Evolutionary conservation across 2,888 invertebrate species (phyloP), one percentile per base, ranked within the genome.

Genomic region (Cerceris ruficornis): DNA sequence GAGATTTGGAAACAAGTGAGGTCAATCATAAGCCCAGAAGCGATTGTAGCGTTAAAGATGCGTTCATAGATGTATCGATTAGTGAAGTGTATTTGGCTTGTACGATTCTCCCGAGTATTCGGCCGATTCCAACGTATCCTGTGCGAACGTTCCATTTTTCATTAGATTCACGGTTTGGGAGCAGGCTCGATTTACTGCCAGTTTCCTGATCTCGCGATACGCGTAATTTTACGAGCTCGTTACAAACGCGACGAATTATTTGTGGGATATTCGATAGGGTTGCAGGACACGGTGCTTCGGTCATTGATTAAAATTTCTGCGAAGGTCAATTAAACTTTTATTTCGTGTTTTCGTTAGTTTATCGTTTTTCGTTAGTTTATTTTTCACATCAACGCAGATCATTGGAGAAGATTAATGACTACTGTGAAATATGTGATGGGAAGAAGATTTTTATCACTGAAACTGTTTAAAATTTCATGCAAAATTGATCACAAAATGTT

Each of bases 131-230:
- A 14, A 11, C 41, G 57, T 69, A 49, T 42, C 50, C 59, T 41
- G 42, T 69, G 64, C 61, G 46, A 66, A 55, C 49, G 57, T 64
- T 50, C 43, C 62, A 50, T 77, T 77, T 80, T 59, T 60, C 69
- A 59, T 66, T 70, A 62, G 64, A n/a, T 9, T 49, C 14, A 17
- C 66, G 61, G 70, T 80, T 65, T 46, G 69, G 58, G 28, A 55
- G 17, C 54, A 58, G 13, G 62, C 73, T 55, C 50, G 50, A 46
- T 49, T 28, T 11, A 17, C 9, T 17, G 42, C 15, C 65, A 28
- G 9, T 17, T 8, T 39, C n/a, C 58, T 50, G 57, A 71, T 64
- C 42, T 43, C 14, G 46, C 46, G 62, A 69, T 75, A 66, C 52
- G 28, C 28, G 49, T 9, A 15, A 39, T 43, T 57, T 67, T 49